Base-by-base conservation (phyloP, 1,140 invertebrate genomes). In the Monomorium pharaonis region DNA sequence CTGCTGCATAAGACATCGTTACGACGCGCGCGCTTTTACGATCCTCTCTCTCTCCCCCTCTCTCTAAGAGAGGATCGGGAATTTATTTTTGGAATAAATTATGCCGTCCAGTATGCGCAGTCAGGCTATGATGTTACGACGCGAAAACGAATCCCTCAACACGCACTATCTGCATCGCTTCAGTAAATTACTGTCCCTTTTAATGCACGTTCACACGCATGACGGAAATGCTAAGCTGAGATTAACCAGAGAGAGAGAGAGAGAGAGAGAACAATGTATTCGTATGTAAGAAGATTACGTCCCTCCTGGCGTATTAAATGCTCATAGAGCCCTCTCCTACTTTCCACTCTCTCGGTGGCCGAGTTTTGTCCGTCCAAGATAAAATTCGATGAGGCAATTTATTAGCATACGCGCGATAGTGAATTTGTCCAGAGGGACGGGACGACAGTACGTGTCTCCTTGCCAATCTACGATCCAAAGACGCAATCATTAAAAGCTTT, bases 11-110 rank as follows among this genome's bases (percentile, higher is more conserved):
- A 72, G 51, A 18, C 51, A 54, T 51, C 18, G 44, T 67, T 51
- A 42, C 44, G 60, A 37, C n/a, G 37, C 33, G 44, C n/a, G 16
- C 21, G n/a, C n/a, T n/a, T 78, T 78, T 51, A 51, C 62, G 58
- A 78, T 65, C 30, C 62, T 30, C 54, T 44, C 51, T 33, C n/a
- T n/a, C n/a, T n/a, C n/a, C n/a, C n/a, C n/a, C n/a, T n/a, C n/a
- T n/a, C n/a, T n/a, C n/a, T n/a, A n/a, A n/a, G 47, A 72, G 67
- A 58, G 49, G 18, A 81, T 80, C 62, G 77, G 24, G 27, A 47
- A 47, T 83, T 72, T 72, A 81, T 81, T 74, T 83, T 83, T 47
- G 16, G 42, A 58, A 74, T 83, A 83, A 74, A 83, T 72, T 58
- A 60, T n/a, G 12, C 21, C 24, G 63, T 81, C 63, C 63, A 54